Evolutionary conservation across 1,140 invertebrate genomes (phyloP), one percentile per base, ranked within the genome.

Genomic region (Maconellicoccus hirsutus): DNA sequence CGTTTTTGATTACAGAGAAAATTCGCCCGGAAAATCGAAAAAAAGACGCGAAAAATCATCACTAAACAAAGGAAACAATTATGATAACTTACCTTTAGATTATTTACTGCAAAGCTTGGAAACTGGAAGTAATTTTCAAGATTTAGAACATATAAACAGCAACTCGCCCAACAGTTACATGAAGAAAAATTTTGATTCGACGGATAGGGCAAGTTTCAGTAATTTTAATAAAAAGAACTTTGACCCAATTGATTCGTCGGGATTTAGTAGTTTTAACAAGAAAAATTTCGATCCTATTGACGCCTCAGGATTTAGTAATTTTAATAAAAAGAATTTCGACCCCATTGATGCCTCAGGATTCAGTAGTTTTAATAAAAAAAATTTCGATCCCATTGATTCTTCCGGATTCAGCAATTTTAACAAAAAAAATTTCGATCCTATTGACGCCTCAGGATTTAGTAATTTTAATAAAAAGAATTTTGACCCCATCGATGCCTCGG

Each of bases 401-500:
- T 81, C 81, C 72, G 84, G 83, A 26, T 86, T 85, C 74, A 80
- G 81, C 21, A 82, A 80, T 6, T 83, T 86, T 6, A 59, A 86
- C 85, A 52, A 52, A 16, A 52, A 52, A 52, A 52, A 52, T 52
- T 52, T 52, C 16, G 61, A 66, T 16, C 61, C 61, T 6, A 66
- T 66, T 73, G 83, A 85, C 77, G 78, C 82, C 33, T 82, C 81
- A 72, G 75, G 77, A 27, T 77, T 78, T 71, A 23, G 77, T 70
- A 77, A 72, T 26, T 80, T 81, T 70, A 23, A 71, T 7, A 78
- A 75, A 26, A 85, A 85, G 77, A 82, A 86, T 72, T 83, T 86
- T 23, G 82, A 85, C 73, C 85, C 86, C 74, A 86, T 85, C 73
- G 83, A 85, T 77, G 78, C 82, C 26, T 82, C 81, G 72, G 75